Base-by-base conservation (phyloP, 2,888 invertebrate genomes). In the Rhagium mordax region DNA sequence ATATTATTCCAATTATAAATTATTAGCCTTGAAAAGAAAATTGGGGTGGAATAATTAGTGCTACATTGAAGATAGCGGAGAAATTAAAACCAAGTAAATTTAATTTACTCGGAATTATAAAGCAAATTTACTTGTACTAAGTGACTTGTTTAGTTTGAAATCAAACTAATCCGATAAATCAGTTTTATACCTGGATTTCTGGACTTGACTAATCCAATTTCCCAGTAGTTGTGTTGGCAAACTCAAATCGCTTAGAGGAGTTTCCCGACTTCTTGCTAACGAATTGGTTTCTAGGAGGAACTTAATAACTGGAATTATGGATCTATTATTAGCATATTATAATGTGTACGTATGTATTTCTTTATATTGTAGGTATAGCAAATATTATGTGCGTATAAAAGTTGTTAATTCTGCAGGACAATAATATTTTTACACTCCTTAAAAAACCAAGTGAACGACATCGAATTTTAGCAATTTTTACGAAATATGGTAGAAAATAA, bases 161-260 rank as follows among this genome's bases (percentile, higher is more conserved):
- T 21, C 55, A 66, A 66, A 66, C 55, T 66, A 66, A 66, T 55
- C 21, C 57, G 57, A 41, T 64, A 64, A 64, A 64, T 64, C 49
- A 64, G 64, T 64, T 62, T 62, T 49, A 64, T 64, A 49, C 64
- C 48, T 64, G 61, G 61, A 61, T 61, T 60, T 61, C 61, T 61
- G 47, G 61, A 61, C 61, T 47, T 20, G 47, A 21, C 20, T 61
- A 61, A 61, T 61, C 47, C 61, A 61, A 61, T 61, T 47, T 61
- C 41, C 6, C 20, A 24, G 47, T 61, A 41, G 33, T 47, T 16
- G 2, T 51, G 18, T 49, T 49, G 21, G 61, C 16, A 41, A 47
- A 48, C 61, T 61, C 21, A 41, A 61, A 47, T 3, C 47, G 61
- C 24, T 61, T 41, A 47, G 21, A 48, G 41, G 24, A 41, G 20